Percentiles rank a stretch among this genome's conserved stretches.
Evolutionary conservation across 2,888 invertebrate species (phyloP).

Genomic region (Spialia ferax): DNA sequence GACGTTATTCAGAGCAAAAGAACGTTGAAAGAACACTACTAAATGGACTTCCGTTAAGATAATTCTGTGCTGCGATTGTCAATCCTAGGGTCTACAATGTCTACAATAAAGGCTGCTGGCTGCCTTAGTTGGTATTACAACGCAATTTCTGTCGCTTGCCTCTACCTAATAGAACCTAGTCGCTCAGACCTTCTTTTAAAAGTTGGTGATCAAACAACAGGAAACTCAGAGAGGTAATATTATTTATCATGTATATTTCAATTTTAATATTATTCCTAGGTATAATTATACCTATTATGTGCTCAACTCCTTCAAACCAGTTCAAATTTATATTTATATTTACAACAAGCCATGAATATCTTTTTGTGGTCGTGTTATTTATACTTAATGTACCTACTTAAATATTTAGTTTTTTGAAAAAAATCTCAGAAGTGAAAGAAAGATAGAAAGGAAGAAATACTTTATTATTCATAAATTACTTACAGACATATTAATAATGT

Average conservation of each 20-base stretch:
- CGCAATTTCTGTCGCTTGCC: not conserved
- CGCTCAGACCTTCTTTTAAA: not conserved
- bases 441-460: no score
- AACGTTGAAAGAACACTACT: slow-evolving; percentile 29
- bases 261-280: no score
- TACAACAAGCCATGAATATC: no score
- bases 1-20: slow-evolving; percentile 21
- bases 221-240: not conserved
- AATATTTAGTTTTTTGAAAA: no score
- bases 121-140: not conserved
- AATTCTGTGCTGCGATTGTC: slow-evolving; percentile 26
- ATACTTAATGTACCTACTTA: no score
- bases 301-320: no score
- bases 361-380: no score
- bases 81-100: not conserved
- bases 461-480: no score
- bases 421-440: no score
- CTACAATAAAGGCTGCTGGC: not conserved
- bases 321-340: no score
- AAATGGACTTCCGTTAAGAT: slow-evolving; percentile 31
- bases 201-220: not conserved
- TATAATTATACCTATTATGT: no score
- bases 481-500: no score
- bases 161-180: not conserved
- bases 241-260: not conserved